Evolutionary conservation across 2,113 vertebrate genomes (phyloP).

Genomic region (Rhizomys pruinosus): DNA sequence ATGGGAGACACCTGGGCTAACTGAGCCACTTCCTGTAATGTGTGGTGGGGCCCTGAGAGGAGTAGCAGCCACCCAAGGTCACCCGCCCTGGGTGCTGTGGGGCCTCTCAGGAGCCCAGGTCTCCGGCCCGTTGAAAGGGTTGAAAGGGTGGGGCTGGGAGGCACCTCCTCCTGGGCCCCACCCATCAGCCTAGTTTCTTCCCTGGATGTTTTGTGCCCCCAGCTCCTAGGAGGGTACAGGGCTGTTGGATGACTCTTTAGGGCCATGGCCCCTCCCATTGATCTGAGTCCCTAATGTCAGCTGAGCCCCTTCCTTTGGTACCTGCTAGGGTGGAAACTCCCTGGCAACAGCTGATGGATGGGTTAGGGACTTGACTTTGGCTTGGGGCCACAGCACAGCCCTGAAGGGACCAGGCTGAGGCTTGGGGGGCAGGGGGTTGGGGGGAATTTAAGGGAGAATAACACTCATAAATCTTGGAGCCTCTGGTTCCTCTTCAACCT

Average conservation of each 20-base stretch:
- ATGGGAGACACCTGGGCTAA: slow-evolving; percentile 44
- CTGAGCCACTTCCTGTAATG: slow-evolving; percentile 63
- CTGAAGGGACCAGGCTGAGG: slow-evolving; percentile 50
- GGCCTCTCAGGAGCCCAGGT: slow-evolving; percentile 53
- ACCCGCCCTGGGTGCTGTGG: not conserved
- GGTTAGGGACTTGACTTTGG: slow-evolving; percentile 61
- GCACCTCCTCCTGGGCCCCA: slow-evolving; percentile 35
- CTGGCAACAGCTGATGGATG: slow-evolving; percentile 76
- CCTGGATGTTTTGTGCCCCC: slow-evolving; percentile 1
- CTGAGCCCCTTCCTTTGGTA: slow-evolving; percentile 64
- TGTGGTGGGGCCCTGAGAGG: slow-evolving; percentile 16
- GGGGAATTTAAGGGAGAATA: slow-evolving; percentile 74
- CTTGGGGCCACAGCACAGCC: slow-evolving; percentile 66
- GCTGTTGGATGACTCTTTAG: not conserved
- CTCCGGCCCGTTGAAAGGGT: slow-evolving; percentile 62
- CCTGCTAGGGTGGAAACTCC: slow-evolving; percentile 71
- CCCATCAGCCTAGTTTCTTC: slow-evolving; percentile 50
- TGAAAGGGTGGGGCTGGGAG: slow-evolving; percentile 55
- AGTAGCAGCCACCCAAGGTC: slow-evolving; percentile 52
- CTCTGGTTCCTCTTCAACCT: not conserved
- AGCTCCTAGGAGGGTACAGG: not conserved
- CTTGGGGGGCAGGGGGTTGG: slow-evolving; percentile 46
- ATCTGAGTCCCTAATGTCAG: slow-evolving; percentile 39
- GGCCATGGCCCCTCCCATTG: slow-evolving; percentile 46
- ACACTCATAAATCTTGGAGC: slow-evolving; percentile 68